Conservation (phyloP, 2,113 vertebrate genomes). For the Collichthys lucidus region DNA sequence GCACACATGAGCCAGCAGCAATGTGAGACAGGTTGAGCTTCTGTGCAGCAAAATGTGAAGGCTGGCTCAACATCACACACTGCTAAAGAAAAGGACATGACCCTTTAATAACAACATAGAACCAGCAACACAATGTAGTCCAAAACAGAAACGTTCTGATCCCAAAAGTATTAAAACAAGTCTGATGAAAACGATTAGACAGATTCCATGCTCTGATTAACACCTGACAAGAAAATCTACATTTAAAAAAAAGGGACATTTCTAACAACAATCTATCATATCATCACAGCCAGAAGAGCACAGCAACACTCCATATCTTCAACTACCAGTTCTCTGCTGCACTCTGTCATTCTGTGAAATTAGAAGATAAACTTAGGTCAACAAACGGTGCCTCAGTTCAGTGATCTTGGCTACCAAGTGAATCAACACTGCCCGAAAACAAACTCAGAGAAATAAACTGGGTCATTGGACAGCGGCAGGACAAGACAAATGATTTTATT, state of each 20-base stretch:
- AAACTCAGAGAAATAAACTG: background rate
- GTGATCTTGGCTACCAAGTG: background rate
- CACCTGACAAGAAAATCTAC: background rate
- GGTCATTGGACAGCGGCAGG: too few species aligned
- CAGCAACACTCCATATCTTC: background rate
- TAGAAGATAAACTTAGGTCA: background rate
- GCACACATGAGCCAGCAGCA: constrained; percentile 11
- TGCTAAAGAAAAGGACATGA: too few species aligned
- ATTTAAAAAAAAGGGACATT: background rate
- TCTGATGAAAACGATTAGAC: background rate
- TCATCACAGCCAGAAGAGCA: background rate
- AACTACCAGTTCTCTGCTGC: background rate
- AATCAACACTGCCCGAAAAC: background rate
- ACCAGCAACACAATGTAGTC: background rate
- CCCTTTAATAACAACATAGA: background rate
- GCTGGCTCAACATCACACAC: constrained; percentile 12
- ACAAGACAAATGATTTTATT: too few species aligned
- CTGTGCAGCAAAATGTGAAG: constrained; percentile 18
- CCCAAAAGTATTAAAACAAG: background rate
- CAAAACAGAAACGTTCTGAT: background rate
- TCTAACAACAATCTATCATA: too few species aligned
- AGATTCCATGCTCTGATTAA: background rate
- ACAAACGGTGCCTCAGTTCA: background rate
- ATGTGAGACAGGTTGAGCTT: constrained; percentile 7
- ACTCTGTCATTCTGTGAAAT: background rate